Evolutionary conservation across 64 coral and sea anemone species (phyloP).

Genomic region (Pocillopora damicornis): DNA sequence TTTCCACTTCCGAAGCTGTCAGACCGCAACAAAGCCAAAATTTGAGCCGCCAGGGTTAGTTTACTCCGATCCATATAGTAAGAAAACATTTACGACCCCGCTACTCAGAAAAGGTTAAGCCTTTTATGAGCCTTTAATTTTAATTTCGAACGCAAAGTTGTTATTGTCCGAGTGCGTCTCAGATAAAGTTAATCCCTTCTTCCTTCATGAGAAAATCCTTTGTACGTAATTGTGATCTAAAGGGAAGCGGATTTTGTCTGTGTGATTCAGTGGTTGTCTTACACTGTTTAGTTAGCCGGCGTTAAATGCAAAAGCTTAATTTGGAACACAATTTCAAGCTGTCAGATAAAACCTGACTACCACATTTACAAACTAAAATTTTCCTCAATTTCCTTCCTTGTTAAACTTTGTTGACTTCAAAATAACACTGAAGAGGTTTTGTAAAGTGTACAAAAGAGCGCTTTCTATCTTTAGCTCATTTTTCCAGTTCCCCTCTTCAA

Average conservation of each 20-base stretch:
- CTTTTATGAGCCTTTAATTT: conserved; percentile 6
- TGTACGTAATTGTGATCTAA: conserved; percentile 11
- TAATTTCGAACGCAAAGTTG: neutral
- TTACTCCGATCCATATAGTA: neutral
- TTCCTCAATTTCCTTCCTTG: neutral
- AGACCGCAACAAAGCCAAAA: neutral
- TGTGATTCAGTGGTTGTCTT: neutral
- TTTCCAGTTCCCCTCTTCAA: neutral
- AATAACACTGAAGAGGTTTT: conserved; percentile 17
- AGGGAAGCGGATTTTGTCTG: neutral
- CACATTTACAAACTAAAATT: neutral
- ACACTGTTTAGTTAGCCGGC: neutral
- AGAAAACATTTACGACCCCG: neutral
- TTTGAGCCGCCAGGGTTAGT: neutral
- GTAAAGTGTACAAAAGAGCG: neutral
- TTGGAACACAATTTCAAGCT: neutral
- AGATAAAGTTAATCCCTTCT: neutral
- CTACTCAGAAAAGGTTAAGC: conserved; percentile 19
- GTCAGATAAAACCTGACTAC: neutral
- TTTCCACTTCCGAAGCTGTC: neutral
- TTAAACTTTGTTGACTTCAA: neutral
- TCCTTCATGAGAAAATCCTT: neutral
- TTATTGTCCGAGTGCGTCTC: neutral
- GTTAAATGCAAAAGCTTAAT: neutral
- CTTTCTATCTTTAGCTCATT: conserved; percentile 9